Conservation (phyloP, 2,888 invertebrate genomes). For the Drosophila robusta region DNA sequence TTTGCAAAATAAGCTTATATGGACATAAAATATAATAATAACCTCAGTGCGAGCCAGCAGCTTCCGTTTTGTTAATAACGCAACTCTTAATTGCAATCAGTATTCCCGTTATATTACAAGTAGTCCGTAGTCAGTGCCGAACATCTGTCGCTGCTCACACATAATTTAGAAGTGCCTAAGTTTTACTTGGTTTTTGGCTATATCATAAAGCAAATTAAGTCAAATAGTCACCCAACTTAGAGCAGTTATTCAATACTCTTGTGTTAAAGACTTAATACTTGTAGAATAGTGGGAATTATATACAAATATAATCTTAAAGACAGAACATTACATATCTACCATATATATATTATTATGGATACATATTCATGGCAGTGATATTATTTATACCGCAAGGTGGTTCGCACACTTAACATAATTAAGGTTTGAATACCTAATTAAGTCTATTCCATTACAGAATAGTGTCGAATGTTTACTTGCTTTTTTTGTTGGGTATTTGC, state of each 20-base stretch:
- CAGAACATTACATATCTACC: too few species aligned
- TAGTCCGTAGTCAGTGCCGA: constrained; percentile 15
- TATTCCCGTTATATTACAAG: constrained; percentile 4
- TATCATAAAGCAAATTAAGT: background rate
- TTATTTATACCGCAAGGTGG: background rate
- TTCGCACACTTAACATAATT: constrained; percentile 3
- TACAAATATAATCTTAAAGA: too few species aligned
- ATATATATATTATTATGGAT: background rate
- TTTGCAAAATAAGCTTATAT: constrained; percentile 68
- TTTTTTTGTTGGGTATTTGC: background rate
- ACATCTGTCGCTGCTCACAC: constrained; percentile 42
- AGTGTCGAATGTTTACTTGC: background rate
- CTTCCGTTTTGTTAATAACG: constrained; percentile 12
- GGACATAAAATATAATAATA: constrained; percentile 69
- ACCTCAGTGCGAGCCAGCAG: constrained; percentile 1
- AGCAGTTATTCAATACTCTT: background rate
- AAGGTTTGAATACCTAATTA: constrained; percentile 12
- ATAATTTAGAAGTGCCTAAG: constrained; percentile 7
- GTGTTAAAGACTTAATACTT: background rate
- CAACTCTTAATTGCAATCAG: constrained; percentile 45
- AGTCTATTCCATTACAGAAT: constrained; percentile 8
- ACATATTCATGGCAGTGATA: background rate
- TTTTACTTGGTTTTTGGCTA: background rate
- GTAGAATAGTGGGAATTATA: background rate
- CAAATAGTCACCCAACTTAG: background rate